phyloP scores from a whole-genome alignment of 2,888 invertebrate species.

The Pristionchus arcanus region DNA sequence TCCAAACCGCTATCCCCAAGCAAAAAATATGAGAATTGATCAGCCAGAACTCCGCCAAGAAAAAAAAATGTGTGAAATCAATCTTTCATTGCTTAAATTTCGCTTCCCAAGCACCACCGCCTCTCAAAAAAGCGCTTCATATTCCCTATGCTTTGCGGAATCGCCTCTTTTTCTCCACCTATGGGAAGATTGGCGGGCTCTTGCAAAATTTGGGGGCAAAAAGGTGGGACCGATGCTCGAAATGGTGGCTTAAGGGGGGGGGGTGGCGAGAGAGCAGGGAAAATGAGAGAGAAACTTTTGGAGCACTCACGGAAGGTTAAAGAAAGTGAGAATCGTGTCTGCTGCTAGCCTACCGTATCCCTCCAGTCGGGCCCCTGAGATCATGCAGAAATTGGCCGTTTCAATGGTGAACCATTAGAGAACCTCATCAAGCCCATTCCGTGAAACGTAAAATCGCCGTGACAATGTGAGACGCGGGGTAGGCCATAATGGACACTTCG shows the following conservation, averaged over 20 bases:
- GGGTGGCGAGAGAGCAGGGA: not conserved
- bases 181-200: not conserved
- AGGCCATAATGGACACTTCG: not conserved
- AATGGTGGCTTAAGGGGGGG: not conserved
- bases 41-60: not conserved
- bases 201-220: not conserved
- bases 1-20: not conserved
- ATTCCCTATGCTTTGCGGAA: not conserved
- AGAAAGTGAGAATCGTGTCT: not conserved
- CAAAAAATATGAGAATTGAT: not conserved
- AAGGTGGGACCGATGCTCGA: not conserved
- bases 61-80: not conserved
- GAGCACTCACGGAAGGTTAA: not conserved
- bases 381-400: not conserved
- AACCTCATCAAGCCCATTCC: not conserved
- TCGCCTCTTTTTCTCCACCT: not conserved
- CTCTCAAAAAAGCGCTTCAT: not conserved
- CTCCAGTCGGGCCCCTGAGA: not conserved
- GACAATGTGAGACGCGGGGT: not conserved
- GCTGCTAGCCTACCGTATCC: not conserved
- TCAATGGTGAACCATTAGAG: not conserved
- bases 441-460: not conserved
- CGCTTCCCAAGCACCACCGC: not conserved
- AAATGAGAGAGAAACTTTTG: not conserved
- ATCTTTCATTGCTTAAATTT: not conserved